Evolutionary conservation across 1,140 invertebrate species (phyloP), one percentile per base, ranked within the genome.

Genomic region (Phenacoccus solenopsis): DNA sequence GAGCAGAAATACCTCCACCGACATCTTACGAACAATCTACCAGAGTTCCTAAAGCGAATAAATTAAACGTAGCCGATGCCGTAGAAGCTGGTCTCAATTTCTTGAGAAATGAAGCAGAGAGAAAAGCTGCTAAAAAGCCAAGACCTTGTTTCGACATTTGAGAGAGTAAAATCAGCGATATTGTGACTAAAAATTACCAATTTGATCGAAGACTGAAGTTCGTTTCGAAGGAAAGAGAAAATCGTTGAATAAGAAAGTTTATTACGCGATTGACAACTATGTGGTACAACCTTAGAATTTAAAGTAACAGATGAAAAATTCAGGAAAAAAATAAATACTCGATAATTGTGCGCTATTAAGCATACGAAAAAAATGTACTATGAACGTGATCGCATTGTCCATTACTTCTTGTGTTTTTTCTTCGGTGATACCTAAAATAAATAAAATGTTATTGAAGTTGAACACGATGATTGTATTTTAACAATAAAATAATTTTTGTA

Each of bases 381-480:
- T n/a, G 20, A 49, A 49, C 16, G 12, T 2, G 38, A 49, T 5
- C 3, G 13, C 16, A 49, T 13, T 13, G 30, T 32, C 20, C 20
- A 38, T 27, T 24, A 64, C 25, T 64, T 64, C 25, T 64, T 64
- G 22, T 64, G 21, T 64, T 64, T 64, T 27, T 64, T 64, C 59
- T 64, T 64, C 25, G 21, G 59, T 5, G 59, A 64, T 24, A 27
- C 59, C 59, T 64, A 16, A 64, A 59, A 59, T 7, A 20, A 64
- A 20, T 24, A 64, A 64, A 24, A 49, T 16, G 5, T 9, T 49
- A n/a, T 49, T 49, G 20, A 3, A 49, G 4, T 49, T n/a, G n/a
- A n/a, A n/a, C n/a, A n/a, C n/a, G n/a, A n/a, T n/a, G n/a, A n/a
- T 32, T 32, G 30, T 32, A 7, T 32, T 32, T 32, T 32, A 32